phyloP scores from a whole-genome alignment of 2,113 vertebrate species.

The Nannobrachium achirus region DNA sequence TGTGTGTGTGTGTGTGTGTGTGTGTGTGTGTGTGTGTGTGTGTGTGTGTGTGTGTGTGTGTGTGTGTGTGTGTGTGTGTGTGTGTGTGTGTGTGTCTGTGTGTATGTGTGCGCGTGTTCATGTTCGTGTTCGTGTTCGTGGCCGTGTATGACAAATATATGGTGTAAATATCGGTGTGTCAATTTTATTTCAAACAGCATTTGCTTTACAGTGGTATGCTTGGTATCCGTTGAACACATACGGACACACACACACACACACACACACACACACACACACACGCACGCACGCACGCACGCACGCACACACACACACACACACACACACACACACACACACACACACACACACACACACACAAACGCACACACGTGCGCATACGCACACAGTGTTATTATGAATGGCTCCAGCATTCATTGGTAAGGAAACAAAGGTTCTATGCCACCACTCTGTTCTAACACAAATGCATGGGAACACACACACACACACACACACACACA shows the following conservation, averaged over 20 bases:
- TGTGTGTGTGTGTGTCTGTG: conserved; percentile 14
- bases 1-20: neutral
- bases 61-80: conserved; percentile 5
- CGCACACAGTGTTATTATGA: neutral
- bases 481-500: conserved; percentile 13
- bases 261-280: neutral
- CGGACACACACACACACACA: conserved; percentile 20
- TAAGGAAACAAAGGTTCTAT: no score
- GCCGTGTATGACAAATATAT: neutral
- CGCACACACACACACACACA: neutral
- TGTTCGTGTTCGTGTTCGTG: conserved; percentile 1
- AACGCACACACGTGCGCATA: no score
- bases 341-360: conserved; percentile 1
- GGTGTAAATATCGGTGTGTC: conserved; percentile 17
- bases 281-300: neutral
- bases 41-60: conserved; percentile 18
- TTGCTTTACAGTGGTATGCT: conserved; percentile 3
- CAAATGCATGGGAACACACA: conserved; percentile 29
- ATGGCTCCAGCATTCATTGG: neutral
- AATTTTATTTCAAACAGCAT: conserved; percentile 11
- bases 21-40: neutral
- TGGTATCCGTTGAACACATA: neutral
- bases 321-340: neutral
- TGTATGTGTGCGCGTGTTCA: conserved; percentile 16
- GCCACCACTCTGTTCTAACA: no score